Base-by-base conservation (phyloP, 2,888 invertebrate species). In the Acleris cristana region DNA sequence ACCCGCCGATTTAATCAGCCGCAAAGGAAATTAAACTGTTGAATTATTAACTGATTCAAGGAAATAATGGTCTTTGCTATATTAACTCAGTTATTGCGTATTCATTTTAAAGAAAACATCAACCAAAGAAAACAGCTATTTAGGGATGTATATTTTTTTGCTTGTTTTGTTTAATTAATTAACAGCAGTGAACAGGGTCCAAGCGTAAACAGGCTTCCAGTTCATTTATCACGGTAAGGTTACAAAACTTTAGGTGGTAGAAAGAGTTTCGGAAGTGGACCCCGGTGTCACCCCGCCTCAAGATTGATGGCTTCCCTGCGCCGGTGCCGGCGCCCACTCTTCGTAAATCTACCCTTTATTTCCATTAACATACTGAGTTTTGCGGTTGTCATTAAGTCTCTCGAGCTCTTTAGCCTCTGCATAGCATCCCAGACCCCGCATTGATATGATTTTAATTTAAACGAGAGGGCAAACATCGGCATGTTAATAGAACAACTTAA, bases 1-100 rank as follows among this genome's bases (percentile, higher is more conserved):
- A 55, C 59, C 64, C 62, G 59, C 64, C 61, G 68, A 79, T 79
- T 80, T 84, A 83, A 83, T 86, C 86, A 82, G 77, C 85, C 84
- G 79, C 85, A 84, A 83, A 87, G 87, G 87, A 88, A 87, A 88
- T 87, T 85, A 87, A 86, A 86, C 84, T 82, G 81, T 82, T 84
- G 80, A 85, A 87, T 86, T 86, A 86, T 86, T 85, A 86, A 82
- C 76, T 77, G 79, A 75, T 77, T 77, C 76, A 70, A 73, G 71
- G 76, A 76, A 74, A 75, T 75, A 77, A 73, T 72, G 70, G 70
- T 70, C 70, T 66, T 70, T 72, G 62, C 57, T 65, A 60, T 21
- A 55, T 40, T 21, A 34, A 56, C 65, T 48, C 54, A 48, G 60
- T 65, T 65, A 40, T 40, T 40, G 40, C 40, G 1, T 4, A 14